These are phyloP conservation scores for Trogon surrucura DNA, from an alignment of 2,113 vertebrate species.

Conservation along the genomic window DNA sequence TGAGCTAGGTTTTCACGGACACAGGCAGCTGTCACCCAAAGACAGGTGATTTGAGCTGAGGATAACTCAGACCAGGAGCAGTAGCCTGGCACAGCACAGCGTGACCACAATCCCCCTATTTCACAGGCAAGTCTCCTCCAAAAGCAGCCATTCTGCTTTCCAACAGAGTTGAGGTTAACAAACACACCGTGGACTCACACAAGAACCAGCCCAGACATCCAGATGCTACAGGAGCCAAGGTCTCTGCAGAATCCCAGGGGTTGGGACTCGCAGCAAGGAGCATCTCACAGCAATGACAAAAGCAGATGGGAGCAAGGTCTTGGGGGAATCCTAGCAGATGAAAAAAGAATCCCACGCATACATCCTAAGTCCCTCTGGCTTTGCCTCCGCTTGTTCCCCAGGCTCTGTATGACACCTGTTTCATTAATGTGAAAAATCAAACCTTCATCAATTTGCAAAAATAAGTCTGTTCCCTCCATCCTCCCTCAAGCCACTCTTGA, in stretches of 20 bases:
- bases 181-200: fast-evolving
- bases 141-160: neutral
- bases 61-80: fast-evolving
- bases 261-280: neutral
- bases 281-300: fast-evolving
- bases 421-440: neutral
- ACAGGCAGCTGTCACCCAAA: neutral
- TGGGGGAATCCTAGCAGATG: neutral
- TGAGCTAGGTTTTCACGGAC: neutral
- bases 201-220: neutral
- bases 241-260: neutral
- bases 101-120: neutral
- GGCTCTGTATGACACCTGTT: fast-evolving
- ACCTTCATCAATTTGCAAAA: neutral
- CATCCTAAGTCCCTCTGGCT: neutral
- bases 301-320: neutral
- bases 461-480: neutral
- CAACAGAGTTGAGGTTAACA: neutral
- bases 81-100: neutral
- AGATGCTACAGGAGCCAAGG: neutral
- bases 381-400: neutral
- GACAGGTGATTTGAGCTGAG: neutral
- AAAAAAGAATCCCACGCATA: neutral
- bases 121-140: neutral
- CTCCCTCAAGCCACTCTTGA: neutral